phyloP scores from a whole-genome alignment of 2,113 vertebrate species.

The Epinephelus moara region DNA sequence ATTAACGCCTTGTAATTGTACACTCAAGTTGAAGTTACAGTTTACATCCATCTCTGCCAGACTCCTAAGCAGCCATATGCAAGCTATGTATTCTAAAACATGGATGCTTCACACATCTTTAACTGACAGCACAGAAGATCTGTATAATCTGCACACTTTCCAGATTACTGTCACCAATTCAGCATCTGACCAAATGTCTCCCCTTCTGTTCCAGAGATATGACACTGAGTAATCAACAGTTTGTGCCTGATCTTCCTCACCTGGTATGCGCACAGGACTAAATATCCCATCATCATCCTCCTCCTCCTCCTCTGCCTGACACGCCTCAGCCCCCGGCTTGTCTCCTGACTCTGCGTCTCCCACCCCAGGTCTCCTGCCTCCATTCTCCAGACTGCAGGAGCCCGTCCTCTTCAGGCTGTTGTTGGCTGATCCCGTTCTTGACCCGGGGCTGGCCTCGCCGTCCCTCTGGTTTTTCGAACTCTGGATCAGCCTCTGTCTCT shows the following conservation, averaged over 20 bases:
- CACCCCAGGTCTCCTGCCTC: slow-evolving; percentile 54
- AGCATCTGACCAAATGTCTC: no score
- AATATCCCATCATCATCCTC: slow-evolving; percentile 78
- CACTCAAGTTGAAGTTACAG: no score
- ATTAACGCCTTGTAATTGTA: no score
- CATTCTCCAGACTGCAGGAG: slow-evolving; percentile 82
- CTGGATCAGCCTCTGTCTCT: slow-evolving; percentile 84
- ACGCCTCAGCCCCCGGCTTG: slow-evolving; percentile 58
- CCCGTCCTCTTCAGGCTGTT: slow-evolving; percentile 75
- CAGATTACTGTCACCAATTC: no score
- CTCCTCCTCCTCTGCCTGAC: slow-evolving; percentile 76
- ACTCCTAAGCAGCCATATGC: no score
- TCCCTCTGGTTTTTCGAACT: slow-evolving; percentile 64
- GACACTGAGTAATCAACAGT: background rate
- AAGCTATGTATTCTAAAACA: no score
- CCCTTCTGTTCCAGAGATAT: no score
- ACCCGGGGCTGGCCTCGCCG: slow-evolving; percentile 46
- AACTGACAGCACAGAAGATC: no score
- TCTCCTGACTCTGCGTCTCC: slow-evolving; percentile 63
- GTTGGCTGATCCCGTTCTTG: slow-evolving; percentile 62
- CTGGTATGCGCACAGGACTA: slow-evolving; percentile 82
- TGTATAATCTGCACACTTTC: no score
- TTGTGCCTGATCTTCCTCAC: slow-evolving; percentile 56
- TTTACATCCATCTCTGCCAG: no score
- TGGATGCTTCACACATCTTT: no score